phyloP scores from a whole-genome alignment of 2,888 invertebrate species.

The Brenthis daphne region DNA sequence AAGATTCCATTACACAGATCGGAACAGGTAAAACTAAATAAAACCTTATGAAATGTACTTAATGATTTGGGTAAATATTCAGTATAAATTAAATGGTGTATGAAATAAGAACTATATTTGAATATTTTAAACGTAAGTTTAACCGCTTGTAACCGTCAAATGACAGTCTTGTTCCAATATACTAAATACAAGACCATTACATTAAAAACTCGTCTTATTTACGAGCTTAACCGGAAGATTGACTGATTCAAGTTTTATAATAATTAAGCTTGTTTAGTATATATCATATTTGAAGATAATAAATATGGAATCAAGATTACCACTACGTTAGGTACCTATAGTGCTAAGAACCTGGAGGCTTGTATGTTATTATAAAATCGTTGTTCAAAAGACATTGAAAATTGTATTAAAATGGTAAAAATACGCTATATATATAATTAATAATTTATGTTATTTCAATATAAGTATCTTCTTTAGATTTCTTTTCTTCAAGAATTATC shows the following conservation, averaged over 20 bases:
- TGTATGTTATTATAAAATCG: too few species aligned
- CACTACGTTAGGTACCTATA: neutral
- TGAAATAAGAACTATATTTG: slow-evolving; percentile 25
- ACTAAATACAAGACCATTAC: slow-evolving; percentile 33
- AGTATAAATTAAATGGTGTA: slow-evolving; percentile 12
- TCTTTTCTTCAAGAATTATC: too few species aligned
- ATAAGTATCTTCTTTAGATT: too few species aligned
- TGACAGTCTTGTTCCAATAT: slow-evolving; percentile 29
- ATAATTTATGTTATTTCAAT: too few species aligned
- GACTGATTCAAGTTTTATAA: slow-evolving; percentile 24
- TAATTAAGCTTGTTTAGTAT: slow-evolving; percentile 19
- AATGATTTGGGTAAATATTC: neutral
- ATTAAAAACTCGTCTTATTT: slow-evolving; percentile 30
- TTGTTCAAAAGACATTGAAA: too few species aligned
- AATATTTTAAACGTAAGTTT: slow-evolving; percentile 23
- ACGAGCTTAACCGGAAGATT: slow-evolving; percentile 17
- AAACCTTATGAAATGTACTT: neutral
- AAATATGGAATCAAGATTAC: neutral
- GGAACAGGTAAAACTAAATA: too few species aligned
- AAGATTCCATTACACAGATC: too few species aligned
- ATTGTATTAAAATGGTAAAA: too few species aligned
- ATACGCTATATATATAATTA: too few species aligned
- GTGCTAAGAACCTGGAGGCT: neutral
- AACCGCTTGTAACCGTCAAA: slow-evolving; percentile 26
- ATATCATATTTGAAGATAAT: slow-evolving; percentile 1